phyloP scores from a whole-genome alignment of 2,113 vertebrate species.

The Haliaeetus leucogaster region DNA sequence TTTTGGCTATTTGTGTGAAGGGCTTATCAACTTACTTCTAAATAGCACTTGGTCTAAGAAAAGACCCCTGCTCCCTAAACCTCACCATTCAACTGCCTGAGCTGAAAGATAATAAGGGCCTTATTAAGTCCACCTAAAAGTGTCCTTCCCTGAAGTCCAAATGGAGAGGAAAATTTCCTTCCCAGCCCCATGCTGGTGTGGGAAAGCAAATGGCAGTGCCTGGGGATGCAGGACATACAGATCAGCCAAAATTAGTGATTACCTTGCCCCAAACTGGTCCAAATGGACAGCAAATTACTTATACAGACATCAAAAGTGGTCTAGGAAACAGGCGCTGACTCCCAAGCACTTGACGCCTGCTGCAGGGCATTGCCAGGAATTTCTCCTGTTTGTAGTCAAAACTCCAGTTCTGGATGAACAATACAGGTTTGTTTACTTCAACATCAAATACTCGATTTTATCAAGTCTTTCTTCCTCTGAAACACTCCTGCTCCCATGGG shows the following conservation, averaged over 20 bases:
- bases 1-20: background rate
- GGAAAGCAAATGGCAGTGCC: background rate
- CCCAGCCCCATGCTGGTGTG: accelerated
- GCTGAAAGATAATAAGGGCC: accelerated
- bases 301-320: background rate
- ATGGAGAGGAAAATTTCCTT: accelerated
- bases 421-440: constrained; percentile 38
- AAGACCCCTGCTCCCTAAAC: background rate
- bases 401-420: background rate
- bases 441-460: constrained; percentile 53
- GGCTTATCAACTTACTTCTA: background rate
- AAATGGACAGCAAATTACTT: background rate
- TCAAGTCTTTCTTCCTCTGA: background rate
- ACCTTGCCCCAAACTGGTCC: background rate
- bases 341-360: background rate
- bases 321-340: background rate
- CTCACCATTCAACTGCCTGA: accelerated
- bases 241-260: accelerated
- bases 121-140: background rate
- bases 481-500: background rate
- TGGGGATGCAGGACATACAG: accelerated
- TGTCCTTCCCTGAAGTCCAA: background rate
- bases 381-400: background rate
- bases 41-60: background rate
- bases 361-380: background rate